Conservation (phyloP, 2,888 invertebrate species). For the Geophilus truncorum region DNA sequence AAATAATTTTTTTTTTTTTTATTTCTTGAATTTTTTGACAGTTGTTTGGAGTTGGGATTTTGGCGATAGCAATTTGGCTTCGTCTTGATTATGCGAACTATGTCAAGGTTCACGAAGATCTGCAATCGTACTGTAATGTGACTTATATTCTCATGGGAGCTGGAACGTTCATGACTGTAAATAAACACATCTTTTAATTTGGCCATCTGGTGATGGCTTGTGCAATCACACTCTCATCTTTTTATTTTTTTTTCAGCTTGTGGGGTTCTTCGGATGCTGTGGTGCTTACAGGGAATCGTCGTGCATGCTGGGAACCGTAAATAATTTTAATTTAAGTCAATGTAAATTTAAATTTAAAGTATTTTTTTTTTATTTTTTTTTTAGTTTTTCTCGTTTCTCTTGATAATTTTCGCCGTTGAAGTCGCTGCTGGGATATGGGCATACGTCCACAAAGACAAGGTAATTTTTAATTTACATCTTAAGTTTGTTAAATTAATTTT, state of each 20-base stretch:
- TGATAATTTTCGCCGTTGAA: conserved; percentile 71
- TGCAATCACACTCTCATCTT: neutral
- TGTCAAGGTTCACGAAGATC: conserved; percentile 62
- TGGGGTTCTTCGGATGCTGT: conserved; percentile 76
- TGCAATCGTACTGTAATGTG: conserved; percentile 61
- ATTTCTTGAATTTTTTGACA: conserved; percentile 51
- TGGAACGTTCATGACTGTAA: conserved; percentile 64
- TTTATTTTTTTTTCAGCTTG: conserved; percentile 42
- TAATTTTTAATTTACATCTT: conserved; percentile 39
- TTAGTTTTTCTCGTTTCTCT: conserved; percentile 70
- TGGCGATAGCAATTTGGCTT: conserved; percentile 70
- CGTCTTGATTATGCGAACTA: conserved; percentile 68
- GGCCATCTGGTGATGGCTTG: neutral
- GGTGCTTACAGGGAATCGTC: conserved; percentile 73
- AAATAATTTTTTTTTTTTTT: neutral
- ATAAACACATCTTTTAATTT: neutral
- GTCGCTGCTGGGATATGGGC: conserved; percentile 73
- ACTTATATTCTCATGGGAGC: conserved; percentile 67
- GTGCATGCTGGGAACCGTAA: conserved; percentile 69
- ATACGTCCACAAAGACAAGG: conserved; percentile 61
- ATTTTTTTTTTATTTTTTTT: conserved; percentile 46
- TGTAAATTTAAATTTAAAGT: neutral
- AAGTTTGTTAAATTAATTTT: neutral
- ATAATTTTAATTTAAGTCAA: conserved; percentile 44
- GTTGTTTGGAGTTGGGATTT: conserved; percentile 65